Percentiles rank a stretch among this genome's conserved stretches.
phyloP scores from a whole-genome alignment of 2,888 invertebrate species.

The Drosophila borealis region DNA sequence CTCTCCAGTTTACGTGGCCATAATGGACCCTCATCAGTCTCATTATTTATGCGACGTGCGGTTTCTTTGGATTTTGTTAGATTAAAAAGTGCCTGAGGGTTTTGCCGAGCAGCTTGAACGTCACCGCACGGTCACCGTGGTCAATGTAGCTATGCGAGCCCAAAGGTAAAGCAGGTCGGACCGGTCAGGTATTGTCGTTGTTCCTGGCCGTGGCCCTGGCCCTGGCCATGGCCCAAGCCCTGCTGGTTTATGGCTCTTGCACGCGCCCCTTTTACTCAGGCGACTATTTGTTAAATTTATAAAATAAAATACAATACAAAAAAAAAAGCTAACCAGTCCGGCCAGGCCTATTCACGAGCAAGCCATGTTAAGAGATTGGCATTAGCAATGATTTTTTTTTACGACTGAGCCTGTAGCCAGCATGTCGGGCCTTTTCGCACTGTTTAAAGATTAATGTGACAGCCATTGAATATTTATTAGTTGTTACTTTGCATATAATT shows the following conservation, averaged over 20 bases:
- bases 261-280: slow-evolving; percentile 73
- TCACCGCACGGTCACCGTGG: slow-evolving; percentile 72
- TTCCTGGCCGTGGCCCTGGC: slow-evolving; percentile 33
- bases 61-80: slow-evolving; percentile 82
- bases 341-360: slow-evolving; percentile 7
- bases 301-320: slow-evolving; percentile 64
- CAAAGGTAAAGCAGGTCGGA: slow-evolving; percentile 73
- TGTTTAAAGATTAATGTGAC: slow-evolving; percentile 80
- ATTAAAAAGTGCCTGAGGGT: slow-evolving; percentile 81
- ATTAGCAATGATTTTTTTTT: slow-evolving; percentile 74
- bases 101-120: slow-evolving; percentile 73
- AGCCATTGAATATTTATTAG: slow-evolving; percentile 79
- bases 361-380: slow-evolving; percentile 74
- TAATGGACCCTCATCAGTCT: slow-evolving; percentile 82
- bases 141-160: slow-evolving; percentile 57
- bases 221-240: slow-evolving; percentile 19
- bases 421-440: slow-evolving; percentile 55
- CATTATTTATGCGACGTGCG: slow-evolving; percentile 82
- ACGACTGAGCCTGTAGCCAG: slow-evolving; percentile 26
- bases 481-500: slow-evolving; percentile 80
- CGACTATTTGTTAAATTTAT: slow-evolving; percentile 80
- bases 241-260: slow-evolving; percentile 71
- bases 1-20: slow-evolving; percentile 72
- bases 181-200: slow-evolving; percentile 78
- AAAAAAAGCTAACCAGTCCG: slow-evolving; percentile 26